These are phyloP conservation scores for Oxyura jamaicensis DNA, from an alignment of 2,113 vertebrate genomes.

Conservation along the genomic window DNA sequence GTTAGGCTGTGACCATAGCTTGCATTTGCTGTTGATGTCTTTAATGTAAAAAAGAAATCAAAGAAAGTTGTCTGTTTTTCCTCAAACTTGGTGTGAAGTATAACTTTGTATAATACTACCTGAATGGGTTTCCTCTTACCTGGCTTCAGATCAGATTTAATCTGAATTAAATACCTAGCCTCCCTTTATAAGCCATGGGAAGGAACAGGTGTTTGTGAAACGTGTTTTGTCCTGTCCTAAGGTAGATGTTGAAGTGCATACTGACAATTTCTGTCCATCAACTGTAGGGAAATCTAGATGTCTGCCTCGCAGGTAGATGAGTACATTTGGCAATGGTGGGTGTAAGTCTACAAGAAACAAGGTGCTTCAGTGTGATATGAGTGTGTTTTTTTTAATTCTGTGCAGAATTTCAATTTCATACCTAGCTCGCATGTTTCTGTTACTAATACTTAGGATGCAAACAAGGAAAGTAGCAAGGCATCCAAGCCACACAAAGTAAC, in stretches of 20 bases:
- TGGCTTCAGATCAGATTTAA: background rate
- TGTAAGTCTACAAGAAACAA: background rate
- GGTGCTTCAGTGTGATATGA: background rate
- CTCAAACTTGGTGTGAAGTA: background rate
- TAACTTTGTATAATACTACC: background rate
- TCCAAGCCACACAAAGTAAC: conserved; percentile 92
- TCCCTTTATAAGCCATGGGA: background rate
- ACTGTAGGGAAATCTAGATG: background rate
- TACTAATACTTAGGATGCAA: conserved; percentile 75
- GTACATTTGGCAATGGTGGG: background rate
- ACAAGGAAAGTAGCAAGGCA: conserved; percentile 84
- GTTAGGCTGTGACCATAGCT: background rate
- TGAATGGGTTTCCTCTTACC: background rate
- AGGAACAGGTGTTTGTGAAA: background rate
- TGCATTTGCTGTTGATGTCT: background rate
- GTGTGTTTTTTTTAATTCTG: background rate
- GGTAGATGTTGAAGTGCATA: background rate
- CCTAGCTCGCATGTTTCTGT: background rate
- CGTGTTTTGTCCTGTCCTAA: background rate
- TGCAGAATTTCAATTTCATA: background rate
- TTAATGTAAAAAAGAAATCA: background rate
- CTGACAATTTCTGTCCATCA: background rate
- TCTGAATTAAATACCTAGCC: background rate
- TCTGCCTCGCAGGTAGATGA: background rate
- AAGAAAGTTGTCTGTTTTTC: background rate